Evolutionary conservation across 23 tunicate genomes (phyloP).

Genomic region (Ciona savignyi): DNA sequence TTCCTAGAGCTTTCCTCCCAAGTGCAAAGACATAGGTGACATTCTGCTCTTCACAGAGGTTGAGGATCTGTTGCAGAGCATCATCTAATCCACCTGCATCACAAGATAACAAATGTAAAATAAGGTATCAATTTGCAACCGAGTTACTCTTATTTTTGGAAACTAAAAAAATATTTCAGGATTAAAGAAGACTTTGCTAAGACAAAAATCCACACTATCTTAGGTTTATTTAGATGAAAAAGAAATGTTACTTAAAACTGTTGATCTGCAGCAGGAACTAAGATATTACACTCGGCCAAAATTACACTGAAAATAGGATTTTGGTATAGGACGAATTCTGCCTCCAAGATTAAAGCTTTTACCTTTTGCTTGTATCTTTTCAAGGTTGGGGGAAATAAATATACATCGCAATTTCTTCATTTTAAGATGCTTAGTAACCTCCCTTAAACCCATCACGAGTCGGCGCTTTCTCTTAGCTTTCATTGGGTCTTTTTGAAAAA

Average conservation of each 20-base stretch:
- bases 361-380: constrained; percentile 99
- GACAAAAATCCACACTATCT: too few relatives aligned
- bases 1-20: constrained; percentile 92
- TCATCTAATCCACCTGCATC: constrained; percentile 97
- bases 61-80: constrained; percentile 70
- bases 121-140: background rate
- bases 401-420: constrained; percentile 88
- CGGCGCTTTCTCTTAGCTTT: constrained; percentile 87
- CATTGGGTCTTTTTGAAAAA: constrained; percentile 79
- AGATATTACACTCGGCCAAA: too few relatives aligned
- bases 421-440: constrained; percentile 96
- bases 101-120: too few relatives aligned
- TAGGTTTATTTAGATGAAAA: too few relatives aligned
- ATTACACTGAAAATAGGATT: too few relatives aligned
- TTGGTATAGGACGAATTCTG: too few relatives aligned
- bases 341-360: too few relatives aligned
- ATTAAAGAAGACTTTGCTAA: too few relatives aligned
- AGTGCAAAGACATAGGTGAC: constrained; percentile 92
- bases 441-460: constrained; percentile 93
- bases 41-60: constrained; percentile 64
- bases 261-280: too few relatives aligned
- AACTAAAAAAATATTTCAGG: too few relatives aligned
- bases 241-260: too few relatives aligned
- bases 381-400: constrained; percentile 94
- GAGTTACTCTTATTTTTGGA: too few relatives aligned